Base-by-base conservation (phyloP, 2,797 vertebrate species). In the Enteromius trimaculatus region DNA sequence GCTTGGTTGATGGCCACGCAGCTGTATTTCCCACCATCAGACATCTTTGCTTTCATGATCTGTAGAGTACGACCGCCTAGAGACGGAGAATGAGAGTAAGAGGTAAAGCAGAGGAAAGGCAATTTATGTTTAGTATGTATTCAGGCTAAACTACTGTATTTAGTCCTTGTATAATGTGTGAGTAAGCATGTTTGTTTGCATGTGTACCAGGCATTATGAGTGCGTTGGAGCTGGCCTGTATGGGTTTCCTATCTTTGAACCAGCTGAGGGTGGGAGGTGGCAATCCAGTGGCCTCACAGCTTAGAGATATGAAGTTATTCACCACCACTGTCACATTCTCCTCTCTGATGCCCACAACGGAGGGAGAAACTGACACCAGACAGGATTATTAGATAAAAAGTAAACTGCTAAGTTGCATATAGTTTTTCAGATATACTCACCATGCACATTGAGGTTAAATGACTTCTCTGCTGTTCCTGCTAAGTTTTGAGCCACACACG, bases 241-340 rank as follows among this genome's bases (percentile, higher is more conserved):
- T 79, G 4, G 91, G 87, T 87, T 95, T 95, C 34, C 94, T 93
- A 81, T 97, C 95, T 89, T 96, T 98, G 60, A 97, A 92, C 98
- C 98, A 99, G 87, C 92, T 97, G 87, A 99, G 92, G 64, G 95
- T 93, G 83, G 98, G 98, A 84, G 96, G 96, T 23, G 98, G 98
- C 86, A 99, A 96, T 55, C 97, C 98, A 2, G 91, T 95, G 66
- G 96, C 96, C 86, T 98, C 97, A 89, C 98, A 99, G 53, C 93
- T 96, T 89, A 99, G 89, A 80, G 97, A 96, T 86, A 99, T 94
- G 89, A 98, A 98, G 92, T 97, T 97, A 92, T 97, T 97, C 89
- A 97, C 91, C 84, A 99, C 96, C 66, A 98, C 97, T 0, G 96
- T 97, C 84, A 97, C 89, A 77, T 97, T 97, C 90, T 98, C 97